Percentiles rank a stretch among this genome's conserved stretches.
Evolutionary conservation across 2,113 vertebrate genomes (phyloP).

Genomic region (Carassius gibelio): DNA sequence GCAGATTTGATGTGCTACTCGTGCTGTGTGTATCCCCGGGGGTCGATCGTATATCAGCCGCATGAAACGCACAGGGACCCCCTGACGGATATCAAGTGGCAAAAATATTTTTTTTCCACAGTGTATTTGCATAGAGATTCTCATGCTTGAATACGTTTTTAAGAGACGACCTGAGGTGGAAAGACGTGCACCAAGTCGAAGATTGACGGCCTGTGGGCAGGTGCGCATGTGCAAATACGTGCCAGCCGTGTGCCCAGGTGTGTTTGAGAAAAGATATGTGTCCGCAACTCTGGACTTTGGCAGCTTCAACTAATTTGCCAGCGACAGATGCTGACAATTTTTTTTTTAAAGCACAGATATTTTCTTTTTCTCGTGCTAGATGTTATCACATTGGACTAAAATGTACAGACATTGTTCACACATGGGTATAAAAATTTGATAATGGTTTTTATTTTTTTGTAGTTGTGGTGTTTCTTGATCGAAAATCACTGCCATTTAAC

Average conservation of each 20-base stretch:
- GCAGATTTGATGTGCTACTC: constrained; percentile 55
- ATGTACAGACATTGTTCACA: too few relatives aligned
- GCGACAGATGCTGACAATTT: constrained; percentile 44
- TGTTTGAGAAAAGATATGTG: constrained; percentile 38
- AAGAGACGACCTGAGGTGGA: constrained; percentile 3
- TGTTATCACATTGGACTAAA: too few relatives aligned
- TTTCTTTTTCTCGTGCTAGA: too few relatives aligned
- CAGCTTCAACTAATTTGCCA: constrained; percentile 1
- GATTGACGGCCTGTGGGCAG: constrained; percentile 22
- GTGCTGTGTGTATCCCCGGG: constrained; percentile 44
- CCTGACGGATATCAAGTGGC: constrained; percentile 23
- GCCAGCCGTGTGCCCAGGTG: constrained; percentile 33
- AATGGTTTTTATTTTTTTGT: too few relatives aligned
- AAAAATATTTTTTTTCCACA: constrained; percentile 22
- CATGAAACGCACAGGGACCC: constrained; percentile 9
- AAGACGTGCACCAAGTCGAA: background rate
- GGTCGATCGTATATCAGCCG: constrained; percentile 43
- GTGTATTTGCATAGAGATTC: constrained; percentile 23
- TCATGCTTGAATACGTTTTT: background rate
- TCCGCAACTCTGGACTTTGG: constrained; percentile 31
- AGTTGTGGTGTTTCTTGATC: too few relatives aligned
- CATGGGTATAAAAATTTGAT: too few relatives aligned
- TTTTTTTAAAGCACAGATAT: too few relatives aligned
- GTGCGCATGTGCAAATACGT: constrained; percentile 8
- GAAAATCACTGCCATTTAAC: too few relatives aligned